A percentile compares a stretch with the other conserved stretches of the same genome.
phyloP scores from a whole-genome alignment of 2,888 invertebrate species.

The Apocheima hispidaria region DNA sequence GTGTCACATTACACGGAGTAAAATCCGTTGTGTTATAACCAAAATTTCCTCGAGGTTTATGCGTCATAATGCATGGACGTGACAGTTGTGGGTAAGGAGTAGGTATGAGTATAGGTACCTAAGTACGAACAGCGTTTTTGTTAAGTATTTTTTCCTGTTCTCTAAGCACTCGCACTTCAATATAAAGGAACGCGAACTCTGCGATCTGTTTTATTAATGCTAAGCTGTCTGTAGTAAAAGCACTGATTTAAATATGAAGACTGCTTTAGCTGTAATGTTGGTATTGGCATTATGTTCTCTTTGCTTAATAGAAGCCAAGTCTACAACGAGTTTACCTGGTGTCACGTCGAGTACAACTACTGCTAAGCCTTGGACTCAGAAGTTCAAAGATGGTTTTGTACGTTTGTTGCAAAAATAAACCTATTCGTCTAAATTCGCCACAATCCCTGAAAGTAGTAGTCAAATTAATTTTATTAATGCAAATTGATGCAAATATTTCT shows the following conservation, averaged over 20 bases:
- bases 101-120: neutral
- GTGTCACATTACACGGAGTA: neutral
- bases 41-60: slow-evolving; percentile 44
- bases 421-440: neutral
- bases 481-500: too few relatives aligned
- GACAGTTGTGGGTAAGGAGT: slow-evolving; percentile 11
- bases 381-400: slow-evolving; percentile 63
- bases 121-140: neutral
- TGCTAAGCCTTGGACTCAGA: slow-evolving; percentile 58
- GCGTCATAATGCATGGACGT: slow-evolving; percentile 44
- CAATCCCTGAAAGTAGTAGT: neutral
- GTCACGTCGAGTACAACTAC: slow-evolving; percentile 49
- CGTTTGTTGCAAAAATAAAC: slow-evolving; percentile 38
- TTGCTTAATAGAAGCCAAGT: neutral
- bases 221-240: neutral
- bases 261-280: neutral
- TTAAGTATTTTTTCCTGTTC: slow-evolving; percentile 5
- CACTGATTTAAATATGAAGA: neutral
- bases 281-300: neutral
- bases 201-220: neutral
- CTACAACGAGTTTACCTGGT: slow-evolving; percentile 25
- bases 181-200: neutral
- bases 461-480: neutral
- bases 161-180: neutral
- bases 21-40: slow-evolving; percentile 8